phyloP scores from a whole-genome alignment of 2,113 vertebrate species.

The chimpanzee (Pan troglodytes) region DNA sequence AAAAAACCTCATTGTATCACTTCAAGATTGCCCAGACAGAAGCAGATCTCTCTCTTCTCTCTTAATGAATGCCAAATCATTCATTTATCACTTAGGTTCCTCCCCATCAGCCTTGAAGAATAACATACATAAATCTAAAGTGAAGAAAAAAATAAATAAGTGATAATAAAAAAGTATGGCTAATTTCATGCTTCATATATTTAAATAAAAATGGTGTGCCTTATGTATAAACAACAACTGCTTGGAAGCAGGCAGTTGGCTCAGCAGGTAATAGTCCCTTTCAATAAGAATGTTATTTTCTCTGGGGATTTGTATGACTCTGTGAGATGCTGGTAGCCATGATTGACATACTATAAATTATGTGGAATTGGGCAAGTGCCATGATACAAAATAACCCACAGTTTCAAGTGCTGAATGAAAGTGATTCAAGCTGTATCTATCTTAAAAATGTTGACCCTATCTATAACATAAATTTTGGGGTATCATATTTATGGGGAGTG shows the following conservation, averaged over 20 bases:
- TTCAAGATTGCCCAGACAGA: background rate
- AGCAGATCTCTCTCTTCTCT: background rate
- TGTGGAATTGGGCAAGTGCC: background rate
- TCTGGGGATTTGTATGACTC: background rate
- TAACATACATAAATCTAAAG: conserved; percentile 26
- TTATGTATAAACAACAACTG: conserved; percentile 38
- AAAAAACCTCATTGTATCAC: background rate
- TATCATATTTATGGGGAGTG: too few relatives aligned
- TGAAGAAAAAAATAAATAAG: background rate
- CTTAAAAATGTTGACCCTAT: background rate
- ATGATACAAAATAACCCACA: background rate
- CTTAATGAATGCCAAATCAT: background rate
- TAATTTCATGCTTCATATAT: conserved; percentile 59
- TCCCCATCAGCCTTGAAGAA: background rate
- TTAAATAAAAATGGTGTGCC: conserved; percentile 51
- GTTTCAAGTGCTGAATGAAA: background rate
- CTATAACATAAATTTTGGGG: background rate
- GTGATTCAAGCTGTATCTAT: background rate
- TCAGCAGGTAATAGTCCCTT: background rate
- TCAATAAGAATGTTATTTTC: background rate
- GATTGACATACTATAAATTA: background rate
- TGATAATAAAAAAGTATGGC: background rate
- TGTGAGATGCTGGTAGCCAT: background rate
- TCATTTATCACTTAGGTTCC: conserved; percentile 16
- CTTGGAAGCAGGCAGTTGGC: conserved; percentile 27